Conservation (phyloP, 2,888 invertebrate species). For the Morpho helenor region DNA sequence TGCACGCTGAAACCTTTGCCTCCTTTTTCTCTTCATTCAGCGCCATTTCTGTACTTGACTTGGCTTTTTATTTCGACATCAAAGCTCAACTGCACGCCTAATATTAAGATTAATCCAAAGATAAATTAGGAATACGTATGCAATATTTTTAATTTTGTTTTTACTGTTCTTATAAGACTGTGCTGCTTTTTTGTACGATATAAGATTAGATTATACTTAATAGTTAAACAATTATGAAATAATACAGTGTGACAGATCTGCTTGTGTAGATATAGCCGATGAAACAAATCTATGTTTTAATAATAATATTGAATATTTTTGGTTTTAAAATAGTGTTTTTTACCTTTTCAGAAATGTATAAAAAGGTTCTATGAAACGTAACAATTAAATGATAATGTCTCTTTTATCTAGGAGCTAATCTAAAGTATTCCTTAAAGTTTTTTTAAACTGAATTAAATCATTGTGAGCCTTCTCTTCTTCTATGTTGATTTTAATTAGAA, state of each 20-base stretch:
- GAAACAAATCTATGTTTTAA: neutral
- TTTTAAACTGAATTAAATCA: too few species aligned
- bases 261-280: neutral
- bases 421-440: too few species aligned
- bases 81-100: conserved; percentile 22
- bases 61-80: conserved; percentile 18
- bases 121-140: conserved; percentile 23
- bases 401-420: too few species aligned
- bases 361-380: too few species aligned
- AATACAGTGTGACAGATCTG: too few species aligned
- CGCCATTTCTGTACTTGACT: conserved; percentile 47
- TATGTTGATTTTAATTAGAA: too few species aligned
- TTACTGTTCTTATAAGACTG: conserved; percentile 13
- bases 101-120: conserved; percentile 24
- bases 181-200: conserved; percentile 11
- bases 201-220: neutral
- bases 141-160: conserved; percentile 6
- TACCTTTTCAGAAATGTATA: too few species aligned
- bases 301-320: too few species aligned
- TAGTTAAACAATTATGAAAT: neutral
- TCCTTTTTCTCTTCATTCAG: conserved; percentile 22
- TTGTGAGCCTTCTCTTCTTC: too few species aligned
- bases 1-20: neutral
- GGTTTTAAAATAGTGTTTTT: too few species aligned
- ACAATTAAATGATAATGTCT: too few species aligned